These are phyloP conservation scores for Cephus nigrinus DNA, from an alignment of 2,888 invertebrate genomes.

Conservation along the genomic window DNA sequence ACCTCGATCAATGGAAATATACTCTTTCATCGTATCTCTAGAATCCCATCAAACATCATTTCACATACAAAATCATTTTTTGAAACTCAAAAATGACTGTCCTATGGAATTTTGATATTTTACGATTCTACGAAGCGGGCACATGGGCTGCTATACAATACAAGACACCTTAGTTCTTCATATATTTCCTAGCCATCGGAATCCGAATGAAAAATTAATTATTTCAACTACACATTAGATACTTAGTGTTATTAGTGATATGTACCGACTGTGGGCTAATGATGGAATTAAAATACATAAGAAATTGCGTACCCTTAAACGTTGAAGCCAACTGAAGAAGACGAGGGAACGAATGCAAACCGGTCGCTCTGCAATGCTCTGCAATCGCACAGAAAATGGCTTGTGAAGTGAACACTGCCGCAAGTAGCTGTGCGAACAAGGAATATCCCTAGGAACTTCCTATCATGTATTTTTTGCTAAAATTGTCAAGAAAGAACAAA, in stretches of 20 bases:
- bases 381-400: background rate
- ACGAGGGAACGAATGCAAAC: background rate
- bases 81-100: background rate
- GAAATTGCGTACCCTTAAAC: slow-evolving; percentile 1
- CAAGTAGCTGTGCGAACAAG: background rate
- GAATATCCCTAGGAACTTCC: background rate
- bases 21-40: slow-evolving; percentile 13
- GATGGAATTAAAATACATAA: background rate
- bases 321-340: background rate
- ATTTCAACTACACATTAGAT: background rate
- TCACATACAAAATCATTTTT: slow-evolving; percentile 4
- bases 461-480: background rate
- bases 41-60: slow-evolving; percentile 20
- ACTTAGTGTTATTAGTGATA: background rate
- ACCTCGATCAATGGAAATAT: slow-evolving; percentile 1
- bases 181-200: background rate
- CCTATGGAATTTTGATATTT: background rate
- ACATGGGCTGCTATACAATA: slow-evolving; percentile 35
- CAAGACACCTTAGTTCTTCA: background rate
- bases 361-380: background rate
- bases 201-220: background rate
- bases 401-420: background rate
- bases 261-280: background rate
- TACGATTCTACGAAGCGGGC: slow-evolving; percentile 32
- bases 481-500: background rate